Percentiles rank a stretch among this genome's conserved stretches.
Conservation (phyloP, 2,797 vertebrate species). For the Molossus molossus region DNA sequence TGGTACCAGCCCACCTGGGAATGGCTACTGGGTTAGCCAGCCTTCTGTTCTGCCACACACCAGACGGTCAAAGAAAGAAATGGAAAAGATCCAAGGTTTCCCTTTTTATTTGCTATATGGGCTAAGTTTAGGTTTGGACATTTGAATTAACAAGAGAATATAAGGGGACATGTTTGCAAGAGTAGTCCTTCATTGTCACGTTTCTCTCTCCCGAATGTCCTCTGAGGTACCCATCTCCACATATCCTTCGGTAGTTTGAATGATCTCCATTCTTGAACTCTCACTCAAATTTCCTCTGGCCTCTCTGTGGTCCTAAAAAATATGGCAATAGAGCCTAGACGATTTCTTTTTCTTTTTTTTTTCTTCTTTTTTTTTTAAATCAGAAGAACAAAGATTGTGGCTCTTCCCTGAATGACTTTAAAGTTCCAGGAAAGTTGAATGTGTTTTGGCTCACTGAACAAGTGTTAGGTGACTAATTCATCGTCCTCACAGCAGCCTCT, state of each 20-base stretch:
- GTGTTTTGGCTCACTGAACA: constrained; percentile 37
- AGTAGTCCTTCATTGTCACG: background rate
- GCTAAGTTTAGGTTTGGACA: background rate
- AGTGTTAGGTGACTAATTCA: constrained; percentile 68
- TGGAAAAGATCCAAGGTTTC: background rate
- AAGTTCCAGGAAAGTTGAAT: constrained; percentile 2
- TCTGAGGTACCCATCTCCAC: background rate
- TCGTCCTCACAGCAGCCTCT: background rate
- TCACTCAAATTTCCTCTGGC: background rate
- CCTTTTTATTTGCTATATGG: background rate
- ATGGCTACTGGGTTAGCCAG: background rate
- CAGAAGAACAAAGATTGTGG: background rate
- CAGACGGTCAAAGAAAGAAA: background rate
- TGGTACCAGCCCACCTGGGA: background rate
- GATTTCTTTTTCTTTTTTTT: background rate
- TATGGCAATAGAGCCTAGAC: background rate
- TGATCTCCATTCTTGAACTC: background rate
- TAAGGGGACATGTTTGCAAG: background rate
- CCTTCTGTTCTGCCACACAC: background rate
- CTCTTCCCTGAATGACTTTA: background rate
- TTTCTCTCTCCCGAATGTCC: background rate
- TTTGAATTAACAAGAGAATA: background rate
- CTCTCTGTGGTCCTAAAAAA: background rate
- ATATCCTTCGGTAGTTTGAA: background rate
- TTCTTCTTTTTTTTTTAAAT: background rate